Evolutionary conservation across 1,140 invertebrate genomes (phyloP), one percentile per base, ranked within the genome.

Genomic region (Rhynchophorus ferrugineus): DNA sequence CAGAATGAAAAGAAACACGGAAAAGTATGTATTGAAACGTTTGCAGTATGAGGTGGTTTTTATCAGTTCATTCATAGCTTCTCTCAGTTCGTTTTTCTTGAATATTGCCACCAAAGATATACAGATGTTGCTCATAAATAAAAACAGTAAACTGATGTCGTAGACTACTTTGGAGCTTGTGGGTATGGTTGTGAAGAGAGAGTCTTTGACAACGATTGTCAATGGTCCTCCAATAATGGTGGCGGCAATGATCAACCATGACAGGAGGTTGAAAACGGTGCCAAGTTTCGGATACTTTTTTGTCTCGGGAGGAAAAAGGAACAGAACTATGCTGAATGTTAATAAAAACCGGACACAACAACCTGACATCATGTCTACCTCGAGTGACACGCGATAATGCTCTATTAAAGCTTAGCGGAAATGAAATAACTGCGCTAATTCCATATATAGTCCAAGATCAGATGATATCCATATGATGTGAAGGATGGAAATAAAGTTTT

Each of bases 121-220:
- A 14, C 7, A 41, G 16, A 49, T 49, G 36, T 49, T 49, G 14
- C 33, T 41, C n/a, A 41, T 13, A 37, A 29, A 49, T 18, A 49
- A 35, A 41, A 49, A 49, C 2, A 35, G 9, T 19, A 49, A 49
- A 20, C 20, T 24, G n/a, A 49, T 19, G 16, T 49, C 37, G 16
- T 39, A 49, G 6, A 49, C 46, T 11, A 49, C 37, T 41, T 19
- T 2, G 2, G 46, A 49, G 7, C 34, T 38, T 3, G 17, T 41
- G 1, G 46, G 46, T 13, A 38, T 34, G 7, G 17, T 41, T 3
- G 3, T 18, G 22, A 49, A 49, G 2, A 49, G 20, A 17, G 3
- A 17, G 29, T 49, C 46, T 29, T 49, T 49, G 2, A 49, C 17
- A n/a, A 20, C 20, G 18, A 49, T 18, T 3, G 46, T 39, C 7